A percentile compares a stretch with the other conserved stretches of the same genome.
These are phyloP conservation scores for Halocaridina rubra DNA, from an alignment of 2,888 invertebrate species.

Conservation along the genomic window DNA sequence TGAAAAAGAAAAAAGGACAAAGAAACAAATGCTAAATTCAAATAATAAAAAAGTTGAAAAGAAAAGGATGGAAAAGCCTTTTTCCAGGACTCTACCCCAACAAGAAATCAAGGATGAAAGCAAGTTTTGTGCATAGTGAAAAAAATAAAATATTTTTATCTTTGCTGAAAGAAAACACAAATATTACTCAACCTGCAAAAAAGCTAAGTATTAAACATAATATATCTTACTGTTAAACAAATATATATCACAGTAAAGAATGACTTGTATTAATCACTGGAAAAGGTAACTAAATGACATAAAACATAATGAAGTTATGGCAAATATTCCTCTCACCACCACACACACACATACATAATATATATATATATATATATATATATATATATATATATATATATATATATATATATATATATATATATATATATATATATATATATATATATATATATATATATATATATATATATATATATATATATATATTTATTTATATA, in stretches of 20 bases:
- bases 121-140: too few species aligned
- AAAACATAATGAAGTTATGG: conserved; percentile 36
- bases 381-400: conserved; percentile 19
- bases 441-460: conserved; percentile 17
- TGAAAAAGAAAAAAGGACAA: too few species aligned
- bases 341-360: neutral
- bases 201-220: neutral
- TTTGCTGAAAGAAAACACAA: too few species aligned
- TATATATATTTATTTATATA: conserved; percentile 20
- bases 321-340: conserved; percentile 24
- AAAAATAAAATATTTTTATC: too few species aligned
- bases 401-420: conserved; percentile 25
- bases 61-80: too few species aligned
- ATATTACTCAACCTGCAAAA: neutral
- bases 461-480: conserved; percentile 6
- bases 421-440: conserved; percentile 29
- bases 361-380: conserved; percentile 9
- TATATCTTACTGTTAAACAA: conserved; percentile 11
- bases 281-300: conserved; percentile 7
- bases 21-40: too few species aligned
- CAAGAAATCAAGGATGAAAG: too few species aligned
- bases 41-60: too few species aligned
- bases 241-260: conserved; percentile 46
- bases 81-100: too few species aligned
- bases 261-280: conserved; percentile 32